Base-by-base conservation (phyloP, 2,797 vertebrate species). In the Xerus rutilus region DNA sequence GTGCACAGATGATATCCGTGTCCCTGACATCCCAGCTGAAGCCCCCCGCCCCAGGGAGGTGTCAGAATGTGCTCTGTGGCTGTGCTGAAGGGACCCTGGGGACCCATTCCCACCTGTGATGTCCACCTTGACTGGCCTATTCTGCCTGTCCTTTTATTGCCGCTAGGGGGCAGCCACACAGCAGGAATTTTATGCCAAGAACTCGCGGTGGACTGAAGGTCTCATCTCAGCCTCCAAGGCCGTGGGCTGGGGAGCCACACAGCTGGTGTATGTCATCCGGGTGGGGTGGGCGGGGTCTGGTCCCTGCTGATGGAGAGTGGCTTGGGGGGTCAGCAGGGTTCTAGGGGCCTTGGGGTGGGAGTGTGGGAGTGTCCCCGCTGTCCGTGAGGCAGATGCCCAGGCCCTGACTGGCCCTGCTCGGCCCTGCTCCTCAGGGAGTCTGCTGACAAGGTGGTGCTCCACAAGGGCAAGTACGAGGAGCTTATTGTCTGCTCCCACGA, bases 181-280 rank as follows among this genome's bases (percentile, higher is more conserved):
- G 39, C 99, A 99, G 97, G 99, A 99, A 98, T 99, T 99, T 96
- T 99, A 99, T 0, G 99, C 99, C 97, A 99, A 99, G 98, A 99
- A 99, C 98, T 99, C 99, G 0, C 99, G 99, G 93, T 99, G 99
- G 99, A 99, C 99, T 0, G 99, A 99, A 98, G 99, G 99, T 65
- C 99, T 99, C 94, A 99, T 99, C 97, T 99, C 99, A 0, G 99
- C 99, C 30, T 99, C 99, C 93, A 99, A 99, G 97, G 99, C 99
- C 0, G 99, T 99, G 83, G 99, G 99, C 98, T 99, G 99, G 99
- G 99, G 99, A 90, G 99, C 99, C 86, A 99, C 99, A 0, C 99
- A 99, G 98, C 99, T 99, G 93, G 99, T 99, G 99, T 99, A 99
- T 98, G 99, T 99, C 52, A 0, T 43, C 96, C 92, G 17, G 45